Percentiles rank a stretch among this genome's conserved stretches.
Evolutionary conservation across 2,888 invertebrate genomes (phyloP).

Genomic region (Cristatella mucedo): DNA sequence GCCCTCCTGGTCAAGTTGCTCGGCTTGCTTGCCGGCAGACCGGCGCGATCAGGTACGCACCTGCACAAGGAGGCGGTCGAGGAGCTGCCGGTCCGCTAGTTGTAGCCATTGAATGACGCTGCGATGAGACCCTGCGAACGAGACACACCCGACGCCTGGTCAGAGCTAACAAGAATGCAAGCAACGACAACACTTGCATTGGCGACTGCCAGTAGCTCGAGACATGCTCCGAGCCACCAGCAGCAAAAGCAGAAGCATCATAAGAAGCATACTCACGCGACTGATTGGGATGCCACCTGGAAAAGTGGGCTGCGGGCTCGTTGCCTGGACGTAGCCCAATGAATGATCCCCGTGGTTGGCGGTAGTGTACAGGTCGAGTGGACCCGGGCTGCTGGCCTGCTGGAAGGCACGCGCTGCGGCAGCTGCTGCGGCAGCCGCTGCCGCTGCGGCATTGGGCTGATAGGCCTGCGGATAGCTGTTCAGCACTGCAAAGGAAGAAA

Average conservation of each 20-base stretch:
- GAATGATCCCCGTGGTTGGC: constrained; percentile 41
- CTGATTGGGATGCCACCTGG: too few relatives aligned
- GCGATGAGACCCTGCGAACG: constrained; percentile 7
- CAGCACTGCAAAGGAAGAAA: constrained; percentile 7
- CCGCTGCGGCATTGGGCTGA: constrained; percentile 5
- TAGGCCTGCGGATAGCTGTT: constrained; percentile 4
- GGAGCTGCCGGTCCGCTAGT: too few relatives aligned
- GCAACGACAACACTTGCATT: too few relatives aligned
- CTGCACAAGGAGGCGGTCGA: too few relatives aligned
- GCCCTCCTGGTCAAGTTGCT: too few relatives aligned
- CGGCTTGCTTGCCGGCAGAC: too few relatives aligned
- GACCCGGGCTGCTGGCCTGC: constrained; percentile 78
- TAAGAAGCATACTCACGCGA: too few relatives aligned
- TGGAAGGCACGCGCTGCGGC: constrained; percentile 54
- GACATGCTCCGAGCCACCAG: too few relatives aligned
- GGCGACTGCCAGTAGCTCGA: too few relatives aligned
- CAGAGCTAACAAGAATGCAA: too few relatives aligned
- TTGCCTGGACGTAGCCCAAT: constrained; percentile 83
- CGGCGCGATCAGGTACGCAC: too few relatives aligned
- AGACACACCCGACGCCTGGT: constrained; percentile 1
- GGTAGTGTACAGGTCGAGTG: constrained; percentile 59
- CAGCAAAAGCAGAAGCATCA: too few relatives aligned
- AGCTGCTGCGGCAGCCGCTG: constrained; percentile 38
- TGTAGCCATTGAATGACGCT: constrained; percentile 8
- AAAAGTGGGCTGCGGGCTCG: constrained; percentile 90